A percentile compares a stretch with the other conserved stretches of the same genome.
phyloP scores from a whole-genome alignment of 2,888 invertebrate species.

The Xanthia icteritia region DNA sequence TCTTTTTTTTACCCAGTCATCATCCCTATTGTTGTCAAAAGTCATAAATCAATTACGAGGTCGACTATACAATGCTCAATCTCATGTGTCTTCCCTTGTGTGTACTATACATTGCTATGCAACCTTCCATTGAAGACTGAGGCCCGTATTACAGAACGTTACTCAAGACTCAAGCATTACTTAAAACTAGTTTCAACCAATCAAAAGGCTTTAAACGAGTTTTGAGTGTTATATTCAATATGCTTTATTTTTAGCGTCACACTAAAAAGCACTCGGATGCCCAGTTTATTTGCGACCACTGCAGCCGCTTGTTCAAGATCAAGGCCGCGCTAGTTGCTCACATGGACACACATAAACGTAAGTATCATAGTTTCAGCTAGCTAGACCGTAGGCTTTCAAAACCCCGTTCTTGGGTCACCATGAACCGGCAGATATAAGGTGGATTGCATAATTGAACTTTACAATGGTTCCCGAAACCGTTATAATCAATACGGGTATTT shows the following conservation, averaged over 20 bases:
- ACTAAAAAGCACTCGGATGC: conserved; percentile 73
- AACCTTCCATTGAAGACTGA: neutral
- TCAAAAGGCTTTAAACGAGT: too few relatives aligned
- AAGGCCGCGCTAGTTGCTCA: conserved; percentile 79
- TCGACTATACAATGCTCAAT: neutral
- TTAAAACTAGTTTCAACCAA: too few relatives aligned
- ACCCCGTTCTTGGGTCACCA: neutral
- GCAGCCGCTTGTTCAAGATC: conserved; percentile 77
- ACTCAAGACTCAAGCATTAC: too few relatives aligned
- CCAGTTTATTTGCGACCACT: conserved; percentile 80
- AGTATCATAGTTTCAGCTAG: conserved; percentile 23
- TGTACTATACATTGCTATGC: neutral
- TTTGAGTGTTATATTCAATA: too few relatives aligned
- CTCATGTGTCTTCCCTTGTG: neutral
- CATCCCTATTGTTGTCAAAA: neutral
- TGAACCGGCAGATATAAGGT: neutral
- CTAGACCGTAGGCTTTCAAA: neutral
- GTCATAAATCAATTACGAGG: too few relatives aligned
- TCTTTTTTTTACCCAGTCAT: too few relatives aligned
- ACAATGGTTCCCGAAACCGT: neutral
- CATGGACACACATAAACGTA: conserved; percentile 82
- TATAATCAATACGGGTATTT: too few relatives aligned
- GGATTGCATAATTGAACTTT: neutral
- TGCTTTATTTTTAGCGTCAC: conserved; percentile 75
- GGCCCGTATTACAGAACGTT: too few relatives aligned